Base-by-base conservation (phyloP, 2,113 vertebrate species). In the Sapayoa aenigma region DNA sequence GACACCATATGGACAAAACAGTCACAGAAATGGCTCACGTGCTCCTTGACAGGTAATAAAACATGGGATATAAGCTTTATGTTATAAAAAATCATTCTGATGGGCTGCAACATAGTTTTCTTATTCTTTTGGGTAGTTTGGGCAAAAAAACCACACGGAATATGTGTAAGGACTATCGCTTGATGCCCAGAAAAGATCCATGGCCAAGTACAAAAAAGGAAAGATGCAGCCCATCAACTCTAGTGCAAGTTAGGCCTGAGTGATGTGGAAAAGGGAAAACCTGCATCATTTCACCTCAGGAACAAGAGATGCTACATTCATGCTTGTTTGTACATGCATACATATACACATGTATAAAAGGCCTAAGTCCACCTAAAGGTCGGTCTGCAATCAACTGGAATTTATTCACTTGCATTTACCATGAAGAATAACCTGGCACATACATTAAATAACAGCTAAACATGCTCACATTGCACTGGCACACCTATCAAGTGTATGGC, bases 401-500 rank as follows among this genome's bases (percentile, higher is more conserved):
- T 3, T 33, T 20, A 50, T 46, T 72, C 62, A 55, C 14, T 55
- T 35, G 23, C 25, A 42, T 41, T 84, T 27, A 66, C 22, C 16
- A 49, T 3, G 23, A 62, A 42, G 28, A 88, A 79, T 53, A 87
- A 46, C 31, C 11, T 11, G 56, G 24, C 5, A 15, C 0, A 41
- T 5, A 37, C 10, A 42, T 31, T 46, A 80, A 80, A 17, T 14
- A 46, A 28, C 28, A 56, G 44, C 33, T 50, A 44, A 77, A 90
- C 3, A 16, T 41, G 37, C 47, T 53, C 37, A 42, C 6, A 10
- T 9, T 53, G 20, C 33, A 33, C 33, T 35, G 42, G 17, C 1
- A 0, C 30, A 42, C 7, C 21, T 33, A 16, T 3, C 5, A 24
- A 35, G 37, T 12, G 4, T 25, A 14, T 1, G 16, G 14, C 33